These are phyloP conservation scores for Microcebus murinus DNA, from an alignment of 2,113 vertebrate species.

Conservation along the genomic window DNA sequence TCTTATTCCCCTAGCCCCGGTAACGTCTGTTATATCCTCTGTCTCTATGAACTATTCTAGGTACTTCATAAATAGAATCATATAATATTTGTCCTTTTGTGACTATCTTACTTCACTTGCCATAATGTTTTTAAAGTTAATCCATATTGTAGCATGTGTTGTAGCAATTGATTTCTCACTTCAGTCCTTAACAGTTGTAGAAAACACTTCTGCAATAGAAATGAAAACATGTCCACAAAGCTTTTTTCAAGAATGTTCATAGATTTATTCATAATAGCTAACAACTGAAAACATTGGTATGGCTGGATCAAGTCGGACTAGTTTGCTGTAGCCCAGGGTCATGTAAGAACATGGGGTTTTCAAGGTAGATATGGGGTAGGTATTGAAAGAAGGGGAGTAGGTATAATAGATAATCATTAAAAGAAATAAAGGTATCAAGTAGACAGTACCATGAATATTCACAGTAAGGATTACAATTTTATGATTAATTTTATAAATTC, in stretches of 20 bases:
- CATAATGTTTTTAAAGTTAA: constrained; percentile 15
- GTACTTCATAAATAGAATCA: background rate
- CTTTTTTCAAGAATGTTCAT: background rate
- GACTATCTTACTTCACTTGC: background rate
- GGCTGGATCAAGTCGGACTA: background rate
- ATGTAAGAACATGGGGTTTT: background rate
- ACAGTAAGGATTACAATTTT: background rate
- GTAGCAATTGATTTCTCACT: background rate
- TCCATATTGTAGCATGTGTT: background rate
- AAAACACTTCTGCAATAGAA: background rate
- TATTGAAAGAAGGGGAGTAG: background rate
- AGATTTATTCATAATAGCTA: background rate
- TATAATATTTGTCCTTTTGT: background rate
- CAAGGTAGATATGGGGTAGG: background rate
- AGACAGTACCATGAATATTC: background rate
- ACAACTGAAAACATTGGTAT: background rate
- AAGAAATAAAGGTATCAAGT: background rate
- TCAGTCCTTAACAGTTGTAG: background rate
- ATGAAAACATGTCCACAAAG: background rate
- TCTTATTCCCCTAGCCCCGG: no score
- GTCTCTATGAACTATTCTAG: background rate
- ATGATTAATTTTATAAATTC: background rate
- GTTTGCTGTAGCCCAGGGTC: background rate
- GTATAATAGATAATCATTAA: background rate
- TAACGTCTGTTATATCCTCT: background rate